Percentiles rank a stretch among this genome's conserved stretches.
Evolutionary conservation across 2,888 invertebrate species (phyloP).

Genomic region (Cephus spinipes): DNA sequence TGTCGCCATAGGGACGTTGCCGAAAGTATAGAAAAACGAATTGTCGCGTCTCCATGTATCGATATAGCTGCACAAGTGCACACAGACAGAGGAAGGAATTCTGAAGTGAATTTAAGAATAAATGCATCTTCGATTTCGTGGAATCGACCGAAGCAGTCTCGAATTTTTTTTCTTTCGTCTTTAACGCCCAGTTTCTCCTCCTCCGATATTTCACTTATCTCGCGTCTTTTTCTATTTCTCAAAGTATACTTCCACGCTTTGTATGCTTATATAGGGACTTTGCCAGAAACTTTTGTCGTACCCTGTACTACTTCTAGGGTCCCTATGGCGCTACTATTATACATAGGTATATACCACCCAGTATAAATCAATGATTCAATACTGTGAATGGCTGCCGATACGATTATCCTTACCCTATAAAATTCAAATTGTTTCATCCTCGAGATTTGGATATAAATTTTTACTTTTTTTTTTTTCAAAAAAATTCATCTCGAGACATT

Average conservation of each 20-base stretch:
- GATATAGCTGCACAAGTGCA: background rate
- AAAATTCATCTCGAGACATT: too few species aligned
- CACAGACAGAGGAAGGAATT: background rate
- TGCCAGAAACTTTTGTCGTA: background rate
- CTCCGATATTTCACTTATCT: too few species aligned
- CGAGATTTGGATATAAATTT: background rate
- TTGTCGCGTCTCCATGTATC: background rate
- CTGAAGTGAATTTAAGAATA: background rate
- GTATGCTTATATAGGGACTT: background rate
- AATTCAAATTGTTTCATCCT: background rate
- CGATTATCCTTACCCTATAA: background rate
- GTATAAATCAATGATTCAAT: background rate
- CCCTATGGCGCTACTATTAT: background rate
- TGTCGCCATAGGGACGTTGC: background rate
- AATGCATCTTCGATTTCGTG: background rate
- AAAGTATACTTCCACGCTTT: background rate
- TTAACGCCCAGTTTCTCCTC: background rate
- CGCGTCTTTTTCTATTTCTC: background rate
- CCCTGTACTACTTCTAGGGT: background rate
- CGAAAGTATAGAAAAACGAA: background rate
- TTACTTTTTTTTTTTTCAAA: too few species aligned
- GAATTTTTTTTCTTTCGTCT: background rate
- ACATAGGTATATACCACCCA: background rate
- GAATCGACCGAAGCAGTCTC: background rate
- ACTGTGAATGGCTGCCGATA: background rate